These are phyloP conservation scores for Drosophila busckii DNA, from an alignment of 1,140 invertebrate species.

Conservation along the genomic window DNA sequence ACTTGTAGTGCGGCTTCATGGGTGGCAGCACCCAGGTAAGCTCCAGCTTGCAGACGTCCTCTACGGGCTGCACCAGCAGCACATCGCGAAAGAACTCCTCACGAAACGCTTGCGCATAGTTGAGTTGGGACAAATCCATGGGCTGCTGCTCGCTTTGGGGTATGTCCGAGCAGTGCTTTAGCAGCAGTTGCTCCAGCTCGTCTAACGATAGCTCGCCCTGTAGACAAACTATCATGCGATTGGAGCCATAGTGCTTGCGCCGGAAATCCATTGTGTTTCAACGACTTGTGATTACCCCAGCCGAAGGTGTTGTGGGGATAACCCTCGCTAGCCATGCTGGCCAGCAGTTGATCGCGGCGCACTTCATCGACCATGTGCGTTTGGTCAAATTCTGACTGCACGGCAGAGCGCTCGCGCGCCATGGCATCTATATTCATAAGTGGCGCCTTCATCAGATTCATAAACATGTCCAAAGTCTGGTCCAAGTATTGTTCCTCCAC, in stretches of 20 bases:
- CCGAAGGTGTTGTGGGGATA: conserved; percentile 90
- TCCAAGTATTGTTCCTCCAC: conserved; percentile 87
- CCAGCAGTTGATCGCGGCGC: conserved; percentile 84
- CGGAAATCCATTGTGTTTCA: conserved; percentile 88
- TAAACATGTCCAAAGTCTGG: conserved; percentile 89
- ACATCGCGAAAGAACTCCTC: conserved; percentile 83
- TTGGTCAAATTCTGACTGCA: conserved; percentile 86
- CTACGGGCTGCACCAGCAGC: conserved; percentile 88
- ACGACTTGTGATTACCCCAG: conserved; percentile 89
- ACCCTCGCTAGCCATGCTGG: conserved; percentile 82
- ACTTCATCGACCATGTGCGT: conserved; percentile 56
- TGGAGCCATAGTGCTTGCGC: conserved; percentile 90
- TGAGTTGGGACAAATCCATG: conserved; percentile 80
- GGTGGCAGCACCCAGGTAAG: conserved; percentile 90
- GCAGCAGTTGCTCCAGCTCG: conserved; percentile 83
- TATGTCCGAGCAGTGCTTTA: conserved; percentile 83
- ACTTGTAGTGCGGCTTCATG: conserved; percentile 83
- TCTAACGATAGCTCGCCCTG: conserved; percentile 88
- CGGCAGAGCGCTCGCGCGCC: conserved; percentile 91
- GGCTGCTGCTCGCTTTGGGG: conserved; percentile 83
- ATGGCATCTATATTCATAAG: conserved; percentile 91
- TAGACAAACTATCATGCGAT: conserved; percentile 92
- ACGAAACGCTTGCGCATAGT: conserved; percentile 81
- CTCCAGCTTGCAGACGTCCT: conserved; percentile 84
- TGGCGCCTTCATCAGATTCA: conserved; percentile 93